These are phyloP conservation scores for Temnothorax unifasciatus DNA, from an alignment of 2,888 invertebrate genomes.

Conservation along the genomic window DNA sequence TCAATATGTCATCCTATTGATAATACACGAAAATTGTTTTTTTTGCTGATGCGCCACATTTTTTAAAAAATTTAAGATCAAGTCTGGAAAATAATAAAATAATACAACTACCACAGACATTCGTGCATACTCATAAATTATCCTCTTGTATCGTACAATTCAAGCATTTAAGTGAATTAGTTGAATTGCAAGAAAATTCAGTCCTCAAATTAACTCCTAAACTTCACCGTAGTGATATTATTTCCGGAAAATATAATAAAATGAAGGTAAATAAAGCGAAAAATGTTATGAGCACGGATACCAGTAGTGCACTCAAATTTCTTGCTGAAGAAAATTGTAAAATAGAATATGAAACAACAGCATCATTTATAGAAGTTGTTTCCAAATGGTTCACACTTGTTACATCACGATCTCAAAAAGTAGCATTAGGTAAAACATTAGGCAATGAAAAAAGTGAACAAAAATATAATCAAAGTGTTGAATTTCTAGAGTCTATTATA, in stretches of 20 bases:
- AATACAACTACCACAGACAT: too few relatives aligned
- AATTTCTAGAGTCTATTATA: slow-evolving; percentile 26
- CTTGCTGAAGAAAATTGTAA: slow-evolving; percentile 16
- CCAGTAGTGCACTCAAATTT: slow-evolving; percentile 3
- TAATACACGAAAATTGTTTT: too few relatives aligned
- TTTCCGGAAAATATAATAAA: slow-evolving; percentile 37
- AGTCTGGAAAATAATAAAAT: too few relatives aligned
- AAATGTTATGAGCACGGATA: slow-evolving; percentile 4
- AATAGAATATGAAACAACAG: slow-evolving; percentile 19
- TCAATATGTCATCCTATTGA: too few relatives aligned
- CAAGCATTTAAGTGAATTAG: too few relatives aligned
- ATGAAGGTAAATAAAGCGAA: slow-evolving; percentile 54
- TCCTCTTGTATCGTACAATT: too few relatives aligned
- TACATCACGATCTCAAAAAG: slow-evolving; percentile 11
- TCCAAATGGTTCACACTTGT: slow-evolving; percentile 34
- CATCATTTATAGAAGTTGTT: slow-evolving; percentile 35
- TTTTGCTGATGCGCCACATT: too few relatives aligned
- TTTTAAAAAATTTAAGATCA: too few relatives aligned
- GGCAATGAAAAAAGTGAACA: slow-evolving; percentile 15
- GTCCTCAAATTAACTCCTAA: slow-evolving; percentile 30
- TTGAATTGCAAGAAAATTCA: too few relatives aligned
- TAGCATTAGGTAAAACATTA: slow-evolving; percentile 8
- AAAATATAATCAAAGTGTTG: slow-evolving; percentile 14
- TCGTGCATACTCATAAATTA: too few relatives aligned
- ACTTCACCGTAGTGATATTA: slow-evolving; percentile 29